These are phyloP conservation scores for Zootermopsis nevadensis DNA, from an alignment of 2,888 invertebrate species.

Conservation along the genomic window DNA sequence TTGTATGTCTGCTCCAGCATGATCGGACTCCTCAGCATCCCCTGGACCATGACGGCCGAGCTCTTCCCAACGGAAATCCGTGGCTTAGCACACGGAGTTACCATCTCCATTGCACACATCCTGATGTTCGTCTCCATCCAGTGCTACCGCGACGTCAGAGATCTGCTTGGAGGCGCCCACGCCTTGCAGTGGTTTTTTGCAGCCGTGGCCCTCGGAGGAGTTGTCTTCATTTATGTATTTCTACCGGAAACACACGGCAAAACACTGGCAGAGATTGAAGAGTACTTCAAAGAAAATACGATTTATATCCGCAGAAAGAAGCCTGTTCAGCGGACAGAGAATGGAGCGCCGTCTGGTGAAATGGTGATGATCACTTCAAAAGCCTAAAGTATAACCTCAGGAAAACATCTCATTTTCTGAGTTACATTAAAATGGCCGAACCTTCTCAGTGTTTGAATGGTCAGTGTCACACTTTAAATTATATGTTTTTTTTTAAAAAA, in stretches of 20 bases:
- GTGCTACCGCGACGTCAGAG: constrained; percentile 61
- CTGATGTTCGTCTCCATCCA: constrained; percentile 71
- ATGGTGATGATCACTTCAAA: constrained; percentile 26
- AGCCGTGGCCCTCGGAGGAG: constrained; percentile 53
- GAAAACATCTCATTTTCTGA: too few relatives aligned
- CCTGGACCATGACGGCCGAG: constrained; percentile 76
- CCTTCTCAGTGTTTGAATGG: too few relatives aligned
- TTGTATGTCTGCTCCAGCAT: constrained; percentile 71
- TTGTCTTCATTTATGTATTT: constrained; percentile 63
- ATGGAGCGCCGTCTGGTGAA: background rate
- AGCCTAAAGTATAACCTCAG: background rate
- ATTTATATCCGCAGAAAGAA: constrained; percentile 43
- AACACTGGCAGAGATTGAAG: constrained; percentile 64
- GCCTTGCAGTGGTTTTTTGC: constrained; percentile 53
- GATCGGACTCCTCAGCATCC: constrained; percentile 71
- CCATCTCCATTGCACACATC: constrained; percentile 69
- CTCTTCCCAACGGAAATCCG: constrained; percentile 71
- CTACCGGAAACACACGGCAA: constrained; percentile 66
- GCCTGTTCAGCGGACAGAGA: constrained; percentile 1
- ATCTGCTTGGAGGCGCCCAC: constrained; percentile 58
- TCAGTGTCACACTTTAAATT: too few relatives aligned
- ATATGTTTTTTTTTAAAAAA: too few relatives aligned
- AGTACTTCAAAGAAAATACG: constrained; percentile 60
- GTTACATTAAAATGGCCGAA: too few relatives aligned
- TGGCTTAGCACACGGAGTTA: constrained; percentile 70